Evolutionary conservation across 2,888 invertebrate genomes (phyloP).

Genomic region (Siphlonurus alternatus): DNA sequence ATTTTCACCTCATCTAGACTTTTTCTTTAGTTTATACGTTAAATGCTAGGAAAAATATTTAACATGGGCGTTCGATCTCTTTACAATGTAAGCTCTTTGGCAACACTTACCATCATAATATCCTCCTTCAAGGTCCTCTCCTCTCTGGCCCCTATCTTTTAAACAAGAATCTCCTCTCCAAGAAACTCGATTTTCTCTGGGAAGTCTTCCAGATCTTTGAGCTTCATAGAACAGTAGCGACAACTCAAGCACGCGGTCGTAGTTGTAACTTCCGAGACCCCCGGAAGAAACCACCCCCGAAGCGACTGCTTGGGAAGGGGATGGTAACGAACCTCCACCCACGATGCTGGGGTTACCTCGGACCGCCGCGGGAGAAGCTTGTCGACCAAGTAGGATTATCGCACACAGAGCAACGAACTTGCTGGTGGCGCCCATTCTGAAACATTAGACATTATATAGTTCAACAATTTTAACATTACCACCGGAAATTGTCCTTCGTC

Average conservation of each 20-base stretch:
- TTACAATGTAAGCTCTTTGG: no score
- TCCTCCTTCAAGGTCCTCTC: slow-evolving; percentile 37
- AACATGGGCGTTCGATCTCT: no score
- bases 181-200: slow-evolving; percentile 29
- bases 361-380: not conserved
- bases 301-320: not conserved
- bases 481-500: no score
- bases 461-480: no score
- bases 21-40: no score
- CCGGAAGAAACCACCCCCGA: slow-evolving; percentile 4
- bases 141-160: slow-evolving; percentile 29
- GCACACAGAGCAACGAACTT: no score
- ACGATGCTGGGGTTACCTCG: not conserved
- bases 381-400: not conserved
- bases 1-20: no score
- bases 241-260: slow-evolving; percentile 29
- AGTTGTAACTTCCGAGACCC: slow-evolving; percentile 22
- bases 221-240: slow-evolving; percentile 38
- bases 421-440: no score
- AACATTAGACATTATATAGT: no score
- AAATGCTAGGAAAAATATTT: no score
- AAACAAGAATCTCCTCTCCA: slow-evolving; percentile 38
- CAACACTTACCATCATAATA: slow-evolving; percentile 39
- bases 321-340: not conserved
- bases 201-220: slow-evolving; percentile 35